Evolutionary conservation across 1,140 invertebrate genomes (phyloP), one percentile per base, ranked within the genome.

Genomic region (Tetragnatha versicolor): DNA sequence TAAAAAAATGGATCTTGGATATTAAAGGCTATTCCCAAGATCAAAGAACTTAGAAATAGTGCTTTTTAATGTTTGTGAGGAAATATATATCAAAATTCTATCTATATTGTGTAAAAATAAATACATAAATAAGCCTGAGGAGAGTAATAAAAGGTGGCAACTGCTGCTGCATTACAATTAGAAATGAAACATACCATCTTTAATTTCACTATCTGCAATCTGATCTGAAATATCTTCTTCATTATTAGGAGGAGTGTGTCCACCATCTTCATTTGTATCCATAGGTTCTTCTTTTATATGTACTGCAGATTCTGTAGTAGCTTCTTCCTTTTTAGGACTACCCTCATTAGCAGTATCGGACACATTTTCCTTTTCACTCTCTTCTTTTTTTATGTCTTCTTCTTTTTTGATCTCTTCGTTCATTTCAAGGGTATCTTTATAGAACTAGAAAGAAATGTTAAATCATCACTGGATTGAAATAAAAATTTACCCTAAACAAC

Each of bases 371-470:
- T 87, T 85, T 29, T 86, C 87, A 3, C 87, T 85, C 58, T 88
- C 84, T 63, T 82, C 85, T 25, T 85, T 83, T 55, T 87, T 84
- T 65, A 83, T 83, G 53, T 81, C 79, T n/a, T 84, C 83, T 22
- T 45, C n/a, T 42, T 47, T 72, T 60, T 58, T 82, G 29, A 10
- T 27, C 4, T 45, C 39, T 65, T 83, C 82, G 25, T 82, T 79
- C 39, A 90, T 90, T 83, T 93, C 92, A 69, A 95, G 85, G 0
- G 94, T 97, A 81, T 97, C 94, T 88, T 95, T 93, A 87, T 97
- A 97, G 86, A 97, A 97, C 88, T 95, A 86, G 66, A 85, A 83
- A 79, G 25, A 49, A 22, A 53, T 9, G 35, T n/a, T 33, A 53
- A 49, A 68, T 20, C 20, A 51, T 2, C n/a, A 9, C 25, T 51